These are phyloP conservation scores for Sebastes kiyomatsui DNA, from an alignment of 2,797 vertebrate genomes.

Conservation along the genomic window DNA sequence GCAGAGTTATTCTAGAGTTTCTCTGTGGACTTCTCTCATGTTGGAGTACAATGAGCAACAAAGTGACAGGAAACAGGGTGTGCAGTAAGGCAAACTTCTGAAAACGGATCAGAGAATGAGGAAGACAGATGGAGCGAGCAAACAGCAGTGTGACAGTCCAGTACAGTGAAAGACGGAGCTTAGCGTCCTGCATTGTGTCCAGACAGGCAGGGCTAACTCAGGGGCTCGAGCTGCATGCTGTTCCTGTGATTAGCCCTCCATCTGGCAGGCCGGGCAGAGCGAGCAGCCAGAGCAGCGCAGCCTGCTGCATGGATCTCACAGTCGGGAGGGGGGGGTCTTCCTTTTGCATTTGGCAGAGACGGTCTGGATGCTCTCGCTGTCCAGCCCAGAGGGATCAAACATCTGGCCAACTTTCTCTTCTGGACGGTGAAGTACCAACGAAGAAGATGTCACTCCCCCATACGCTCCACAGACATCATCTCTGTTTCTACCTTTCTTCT, in stretches of 20 bases:
- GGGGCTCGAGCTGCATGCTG: constrained; percentile 73
- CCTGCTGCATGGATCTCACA: constrained; percentile 66
- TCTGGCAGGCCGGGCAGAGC: constrained; percentile 77
- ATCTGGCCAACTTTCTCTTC: constrained; percentile 48
- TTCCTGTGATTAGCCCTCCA: constrained; percentile 83
- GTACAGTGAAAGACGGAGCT: constrained; percentile 54
- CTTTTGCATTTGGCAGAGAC: constrained; percentile 60
- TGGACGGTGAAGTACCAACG: constrained; percentile 25
- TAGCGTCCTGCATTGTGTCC: constrained; percentile 66
- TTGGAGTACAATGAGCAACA: constrained; percentile 26
- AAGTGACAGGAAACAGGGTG: constrained; percentile 26
- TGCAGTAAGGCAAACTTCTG: constrained; percentile 36
- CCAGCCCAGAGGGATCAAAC: constrained; percentile 48
- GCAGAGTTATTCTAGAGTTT: constrained; percentile 15
- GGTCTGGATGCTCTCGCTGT: constrained; percentile 43
- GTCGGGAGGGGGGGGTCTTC: constrained; percentile 42
- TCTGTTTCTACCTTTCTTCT: neutral
- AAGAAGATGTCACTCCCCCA: constrained; percentile 24
- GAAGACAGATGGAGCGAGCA: constrained; percentile 61
- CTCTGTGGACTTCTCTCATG: constrained; percentile 5
- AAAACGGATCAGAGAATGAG: constrained; percentile 35
- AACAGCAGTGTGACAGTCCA: constrained; percentile 57
- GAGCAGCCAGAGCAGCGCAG: constrained; percentile 65
- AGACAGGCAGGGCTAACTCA: constrained; percentile 66
- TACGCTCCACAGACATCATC: neutral